Conservation (phyloP, 2,797 vertebrate species). For the Diplodus puntazzo region DNA sequence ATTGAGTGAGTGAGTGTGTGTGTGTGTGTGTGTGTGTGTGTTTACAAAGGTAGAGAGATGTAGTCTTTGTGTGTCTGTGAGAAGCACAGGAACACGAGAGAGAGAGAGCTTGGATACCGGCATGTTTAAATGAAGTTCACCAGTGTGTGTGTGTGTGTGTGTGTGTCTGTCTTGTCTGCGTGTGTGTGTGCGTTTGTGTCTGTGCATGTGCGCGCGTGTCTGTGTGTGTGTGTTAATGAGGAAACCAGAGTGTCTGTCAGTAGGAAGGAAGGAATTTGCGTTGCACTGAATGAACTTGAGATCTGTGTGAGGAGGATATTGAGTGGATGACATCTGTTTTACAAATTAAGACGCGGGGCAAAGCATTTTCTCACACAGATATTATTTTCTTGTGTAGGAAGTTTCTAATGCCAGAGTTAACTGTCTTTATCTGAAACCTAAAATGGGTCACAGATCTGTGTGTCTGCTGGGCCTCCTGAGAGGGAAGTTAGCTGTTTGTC, state of each 20-base stretch:
- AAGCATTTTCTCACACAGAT: constrained; percentile 78
- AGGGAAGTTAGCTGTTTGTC: constrained; percentile 2
- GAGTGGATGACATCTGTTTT: constrained; percentile 83
- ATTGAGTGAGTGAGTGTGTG: constrained; percentile 29
- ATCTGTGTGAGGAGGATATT: constrained; percentile 78
- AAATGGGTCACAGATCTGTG: constrained; percentile 36
- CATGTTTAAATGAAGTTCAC: constrained; percentile 56
- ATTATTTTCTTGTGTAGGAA: constrained; percentile 70
- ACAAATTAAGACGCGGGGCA: constrained; percentile 68
- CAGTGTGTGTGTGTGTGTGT: constrained; percentile 14
- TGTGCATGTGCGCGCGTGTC: constrained; percentile 25
- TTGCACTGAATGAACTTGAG: constrained; percentile 84
- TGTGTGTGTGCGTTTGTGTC: constrained; percentile 21
- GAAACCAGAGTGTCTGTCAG: constrained; percentile 80
- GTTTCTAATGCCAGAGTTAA: constrained; percentile 55
- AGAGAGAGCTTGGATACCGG: constrained; percentile 13
- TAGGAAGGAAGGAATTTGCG: constrained; percentile 82
- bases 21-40: constrained; percentile 27
- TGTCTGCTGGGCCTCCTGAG: neutral
- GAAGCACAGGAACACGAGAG: constrained; percentile 28
- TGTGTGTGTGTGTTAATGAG: constrained; percentile 72
- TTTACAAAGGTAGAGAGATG: constrained; percentile 34
- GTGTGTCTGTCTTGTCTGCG: constrained; percentile 11
- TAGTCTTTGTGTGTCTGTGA: constrained; percentile 48
- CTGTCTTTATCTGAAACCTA: constrained; percentile 35